Conservation (phyloP, 2,797 vertebrate species). For the Pelochelys cantorii region DNA sequence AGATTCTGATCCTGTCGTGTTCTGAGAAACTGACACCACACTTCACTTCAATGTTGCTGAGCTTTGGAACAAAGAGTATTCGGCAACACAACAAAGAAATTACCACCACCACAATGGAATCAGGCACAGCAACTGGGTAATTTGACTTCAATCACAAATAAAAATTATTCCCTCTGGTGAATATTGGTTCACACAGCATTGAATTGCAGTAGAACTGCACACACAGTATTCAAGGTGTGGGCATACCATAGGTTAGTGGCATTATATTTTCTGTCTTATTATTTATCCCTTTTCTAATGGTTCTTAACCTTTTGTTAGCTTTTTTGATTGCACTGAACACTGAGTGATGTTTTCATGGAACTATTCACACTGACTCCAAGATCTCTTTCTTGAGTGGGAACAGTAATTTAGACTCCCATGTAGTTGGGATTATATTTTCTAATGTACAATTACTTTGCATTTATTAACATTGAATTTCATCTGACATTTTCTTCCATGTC, state of each 20-base stretch:
- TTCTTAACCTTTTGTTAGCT: not conserved
- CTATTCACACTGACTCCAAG: not conserved
- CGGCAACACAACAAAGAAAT: not conserved
- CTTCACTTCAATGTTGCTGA: constrained; percentile 36
- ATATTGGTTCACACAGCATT: not conserved
- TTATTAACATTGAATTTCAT: not conserved
- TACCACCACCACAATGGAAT: not conserved
- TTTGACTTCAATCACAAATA: not conserved
- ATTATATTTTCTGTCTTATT: not conserved
- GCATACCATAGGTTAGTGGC: not conserved
- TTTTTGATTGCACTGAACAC: not conserved
- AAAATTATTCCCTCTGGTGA: not conserved
- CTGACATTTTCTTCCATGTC: not conserved
- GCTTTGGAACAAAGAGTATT: constrained; percentile 8
- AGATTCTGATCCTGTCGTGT: not conserved
- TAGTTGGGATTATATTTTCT: not conserved
- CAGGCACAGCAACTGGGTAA: not conserved
- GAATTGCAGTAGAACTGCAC: not conserved
- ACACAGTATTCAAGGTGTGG: not conserved
- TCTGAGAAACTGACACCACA: not conserved
- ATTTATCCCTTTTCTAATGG: not conserved
- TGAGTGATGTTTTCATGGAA: not conserved
- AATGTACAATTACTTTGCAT: not conserved
- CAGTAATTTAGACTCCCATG: not conserved
- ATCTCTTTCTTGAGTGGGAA: not conserved